Evolutionary conservation across 2,113 vertebrate species (phyloP).

Genomic region (Oophaga pumilio): DNA sequence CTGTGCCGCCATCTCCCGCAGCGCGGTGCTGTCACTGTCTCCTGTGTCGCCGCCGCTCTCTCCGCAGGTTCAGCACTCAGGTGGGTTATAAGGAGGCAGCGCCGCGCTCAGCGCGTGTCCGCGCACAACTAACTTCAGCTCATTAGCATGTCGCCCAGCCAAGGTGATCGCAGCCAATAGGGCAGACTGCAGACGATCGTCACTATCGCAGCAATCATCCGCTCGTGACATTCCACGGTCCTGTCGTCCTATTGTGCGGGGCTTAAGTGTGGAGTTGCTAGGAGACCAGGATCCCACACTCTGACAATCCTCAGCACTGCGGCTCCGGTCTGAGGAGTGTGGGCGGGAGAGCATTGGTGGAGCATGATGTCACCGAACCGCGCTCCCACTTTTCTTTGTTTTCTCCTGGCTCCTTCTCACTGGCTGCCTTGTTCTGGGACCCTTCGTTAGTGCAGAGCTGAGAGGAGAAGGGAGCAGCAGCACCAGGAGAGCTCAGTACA

Average conservation of each 20-base stretch:
- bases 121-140: background rate
- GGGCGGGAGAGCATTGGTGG: constrained; percentile 68
- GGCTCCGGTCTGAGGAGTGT: constrained; percentile 61
- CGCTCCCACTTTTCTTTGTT: constrained; percentile 56
- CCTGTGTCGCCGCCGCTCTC: background rate
- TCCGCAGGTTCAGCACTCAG: constrained; percentile 30
- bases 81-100: constrained; percentile 16
- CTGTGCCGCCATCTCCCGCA: constrained; percentile 8
- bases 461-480: constrained; percentile 8
- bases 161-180: background rate
- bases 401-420: constrained; percentile 53
- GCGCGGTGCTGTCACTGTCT: background rate
- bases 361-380: constrained; percentile 67
- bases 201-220: background rate
- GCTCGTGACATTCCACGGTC: background rate
- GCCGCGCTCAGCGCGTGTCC: constrained; percentile 19
- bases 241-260: background rate
- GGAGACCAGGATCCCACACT: constrained; percentile 64
- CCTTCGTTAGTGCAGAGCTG: constrained; percentile 17
- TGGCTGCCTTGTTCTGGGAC: constrained; percentile 47
- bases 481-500: constrained; percentile 52
- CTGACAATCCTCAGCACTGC: background rate
- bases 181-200: background rate
- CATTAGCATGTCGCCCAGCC: constrained; percentile 8
- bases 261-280: constrained; percentile 64